These are phyloP conservation scores for Unio pictorum DNA, from an alignment of 2,888 invertebrate species.

Conservation along the genomic window DNA sequence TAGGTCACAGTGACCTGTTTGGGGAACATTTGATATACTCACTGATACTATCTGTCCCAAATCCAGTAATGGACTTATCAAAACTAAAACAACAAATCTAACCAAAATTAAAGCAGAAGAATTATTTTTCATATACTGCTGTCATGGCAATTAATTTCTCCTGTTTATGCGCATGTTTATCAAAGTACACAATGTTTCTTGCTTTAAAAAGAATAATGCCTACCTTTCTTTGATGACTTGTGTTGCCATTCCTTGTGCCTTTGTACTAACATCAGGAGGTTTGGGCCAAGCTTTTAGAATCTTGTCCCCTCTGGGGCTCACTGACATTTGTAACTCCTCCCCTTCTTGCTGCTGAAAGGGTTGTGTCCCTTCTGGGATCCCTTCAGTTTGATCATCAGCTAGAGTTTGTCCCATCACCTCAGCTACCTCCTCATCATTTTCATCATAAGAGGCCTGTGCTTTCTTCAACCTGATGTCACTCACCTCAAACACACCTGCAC, in stretches of 20 bases:
- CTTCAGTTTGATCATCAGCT: conserved; percentile 32
- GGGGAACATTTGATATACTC: too few species aligned
- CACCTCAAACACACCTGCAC: conserved; percentile 45
- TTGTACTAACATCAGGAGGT: conserved; percentile 57
- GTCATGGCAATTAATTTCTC: too few species aligned
- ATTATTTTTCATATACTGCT: too few species aligned
- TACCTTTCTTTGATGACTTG: conserved; percentile 29
- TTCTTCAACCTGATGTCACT: conserved; percentile 26
- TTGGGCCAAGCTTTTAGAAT: conserved; percentile 59
- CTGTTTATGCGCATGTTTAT: too few species aligned
- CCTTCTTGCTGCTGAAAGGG: conserved; percentile 39
- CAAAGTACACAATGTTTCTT: neutral
- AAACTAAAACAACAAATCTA: too few species aligned
- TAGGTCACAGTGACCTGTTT: too few species aligned
- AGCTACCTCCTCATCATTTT: conserved; percentile 60
- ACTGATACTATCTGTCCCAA: too few species aligned
- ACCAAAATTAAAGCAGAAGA: too few species aligned
- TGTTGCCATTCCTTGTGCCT: conserved; percentile 33
- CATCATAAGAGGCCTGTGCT: conserved; percentile 47
- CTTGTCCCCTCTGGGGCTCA: conserved; percentile 26
- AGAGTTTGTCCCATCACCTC: conserved; percentile 47
- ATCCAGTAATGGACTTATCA: too few species aligned
- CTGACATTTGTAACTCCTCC: conserved; percentile 2
- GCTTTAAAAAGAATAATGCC: neutral
- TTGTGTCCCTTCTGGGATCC: conserved; percentile 37